Evolutionary conservation across 2,888 invertebrate genomes (phyloP), one percentile per base, ranked within the genome.

Genomic region (Andrena chrysosceles): DNA sequence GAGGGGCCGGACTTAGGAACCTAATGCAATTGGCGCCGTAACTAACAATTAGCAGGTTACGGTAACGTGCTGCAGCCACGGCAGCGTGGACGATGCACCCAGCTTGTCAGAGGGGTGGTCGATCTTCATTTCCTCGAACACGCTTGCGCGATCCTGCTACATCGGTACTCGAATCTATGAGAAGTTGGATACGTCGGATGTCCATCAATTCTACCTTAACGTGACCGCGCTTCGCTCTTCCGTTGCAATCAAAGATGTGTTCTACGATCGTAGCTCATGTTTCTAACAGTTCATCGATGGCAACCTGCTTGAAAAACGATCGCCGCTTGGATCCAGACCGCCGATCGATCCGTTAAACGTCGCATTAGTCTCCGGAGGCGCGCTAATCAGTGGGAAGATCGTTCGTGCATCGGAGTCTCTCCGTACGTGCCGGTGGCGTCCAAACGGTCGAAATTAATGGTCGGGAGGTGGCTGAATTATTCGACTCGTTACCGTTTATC

Each of bases 11-110:
- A 89, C 88, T 90, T 89, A 78, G 86, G 85, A 84, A 85, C 77
- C 88, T 89, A 90, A 90, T 88, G 87, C 90, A 88, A 89, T 91
- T 83, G 89, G 76, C 79, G 84, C 83, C 82, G 83, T 90, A 91
- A 90, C 90, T 90, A 91, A 91, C 90, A 91, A 91, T 91, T 91
- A 91, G 79, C 85, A 68, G 84, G 81, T 83, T 84, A 84, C 79
- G 77, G 71, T 86, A 87, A 86, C 79, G 79, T 26, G 86, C 73
- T 54, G 42, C 54, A 77, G 69, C 75, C 81, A 77, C 73, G 81
- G 56, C 23, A 62, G 49, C 72, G n/a, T 68, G 68, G 54, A 23
- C 60, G 48, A 48, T 67, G 52, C 52, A 5, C 59, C 10, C 10
- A 16, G 42, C 10, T 4, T 10, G 29, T 10, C 48, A 7, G 48